Percentiles rank a stretch among this genome's conserved stretches.
Evolutionary conservation across 2,113 vertebrate genomes (phyloP).

Genomic region (Patagioenas fasciata): DNA sequence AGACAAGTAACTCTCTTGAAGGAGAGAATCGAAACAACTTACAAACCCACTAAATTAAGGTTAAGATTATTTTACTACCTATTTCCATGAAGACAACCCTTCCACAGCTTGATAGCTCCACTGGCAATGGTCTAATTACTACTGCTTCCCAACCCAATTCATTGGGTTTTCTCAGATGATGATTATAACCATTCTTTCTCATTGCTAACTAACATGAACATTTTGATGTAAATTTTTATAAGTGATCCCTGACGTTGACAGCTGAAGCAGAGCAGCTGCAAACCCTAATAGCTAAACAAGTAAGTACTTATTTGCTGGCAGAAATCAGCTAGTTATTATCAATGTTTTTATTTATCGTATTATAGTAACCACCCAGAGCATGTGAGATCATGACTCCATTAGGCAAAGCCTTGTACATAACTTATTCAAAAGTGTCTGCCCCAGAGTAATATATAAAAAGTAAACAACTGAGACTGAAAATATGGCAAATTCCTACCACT

Average conservation of each 20-base stretch:
- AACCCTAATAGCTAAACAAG: neutral
- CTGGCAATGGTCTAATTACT: neutral
- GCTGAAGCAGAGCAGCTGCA: conserved; percentile 14
- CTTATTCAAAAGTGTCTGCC: neutral
- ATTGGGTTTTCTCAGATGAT: neutral
- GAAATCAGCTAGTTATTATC: neutral
- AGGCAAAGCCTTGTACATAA: neutral
- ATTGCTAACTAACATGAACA: neutral
- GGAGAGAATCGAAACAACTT: conserved; percentile 5
- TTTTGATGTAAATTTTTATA: neutral
- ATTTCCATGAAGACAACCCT: neutral
- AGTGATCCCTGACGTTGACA: neutral
- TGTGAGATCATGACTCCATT: neutral
- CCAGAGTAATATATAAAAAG: neutral
- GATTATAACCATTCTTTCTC: neutral
- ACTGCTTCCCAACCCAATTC: neutral
- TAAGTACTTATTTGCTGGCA: neutral
- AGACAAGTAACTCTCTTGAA: neutral
- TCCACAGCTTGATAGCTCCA: neutral
- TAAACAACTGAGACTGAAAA: neutral
- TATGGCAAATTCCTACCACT: accelerated
- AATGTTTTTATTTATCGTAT: neutral
- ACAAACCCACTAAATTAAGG: neutral
- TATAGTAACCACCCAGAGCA: neutral
- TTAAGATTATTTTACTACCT: neutral